Evolutionary conservation across 2,888 invertebrate species (phyloP).

Genomic region (Diadromus collaris): DNA sequence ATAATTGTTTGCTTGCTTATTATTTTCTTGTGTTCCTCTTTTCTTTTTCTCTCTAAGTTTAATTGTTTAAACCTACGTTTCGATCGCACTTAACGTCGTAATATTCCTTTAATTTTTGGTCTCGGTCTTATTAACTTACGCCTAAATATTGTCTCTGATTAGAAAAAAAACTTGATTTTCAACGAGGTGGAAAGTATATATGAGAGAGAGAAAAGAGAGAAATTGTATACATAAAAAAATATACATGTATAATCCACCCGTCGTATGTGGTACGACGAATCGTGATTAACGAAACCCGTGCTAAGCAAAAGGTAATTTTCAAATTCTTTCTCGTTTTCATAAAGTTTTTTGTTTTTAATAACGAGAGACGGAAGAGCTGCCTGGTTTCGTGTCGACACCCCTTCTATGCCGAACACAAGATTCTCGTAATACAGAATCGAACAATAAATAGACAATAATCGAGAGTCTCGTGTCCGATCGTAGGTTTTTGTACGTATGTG

Average conservation of each 20-base stretch:
- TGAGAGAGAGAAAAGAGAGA: constrained; percentile 30
- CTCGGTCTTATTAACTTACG: constrained; percentile 76
- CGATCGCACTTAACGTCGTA: constrained; percentile 65
- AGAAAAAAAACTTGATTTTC: constrained; percentile 64
- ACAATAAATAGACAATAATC: constrained; percentile 50
- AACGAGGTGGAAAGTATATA: constrained; percentile 44
- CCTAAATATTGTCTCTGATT: constrained; percentile 78
- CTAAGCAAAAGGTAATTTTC: constrained; percentile 52
- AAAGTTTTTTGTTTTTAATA: constrained; percentile 11
- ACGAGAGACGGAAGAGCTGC: constrained; percentile 18
- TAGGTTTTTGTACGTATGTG: not conserved
- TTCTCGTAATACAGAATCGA: constrained; percentile 47
- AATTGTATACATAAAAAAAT: constrained; percentile 15
- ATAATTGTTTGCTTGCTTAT: constrained; percentile 34
- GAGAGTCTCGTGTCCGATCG: constrained; percentile 23
- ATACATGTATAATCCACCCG: constrained; percentile 32
- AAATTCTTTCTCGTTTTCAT: constrained; percentile 34
- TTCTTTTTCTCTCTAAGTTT: constrained; percentile 32
- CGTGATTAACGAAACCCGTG: constrained; percentile 49
- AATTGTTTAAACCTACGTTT: constrained; percentile 60
- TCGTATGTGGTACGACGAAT: constrained; percentile 36
- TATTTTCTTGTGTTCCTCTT: constrained; percentile 12
- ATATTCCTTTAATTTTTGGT: constrained; percentile 78
- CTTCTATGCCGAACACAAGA: not conserved
- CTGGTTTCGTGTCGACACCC: not conserved